Evolutionary conservation across 2,797 vertebrate genomes (phyloP), one percentile per base, ranked within the genome.

Genomic region (Mycteria americana): DNA sequence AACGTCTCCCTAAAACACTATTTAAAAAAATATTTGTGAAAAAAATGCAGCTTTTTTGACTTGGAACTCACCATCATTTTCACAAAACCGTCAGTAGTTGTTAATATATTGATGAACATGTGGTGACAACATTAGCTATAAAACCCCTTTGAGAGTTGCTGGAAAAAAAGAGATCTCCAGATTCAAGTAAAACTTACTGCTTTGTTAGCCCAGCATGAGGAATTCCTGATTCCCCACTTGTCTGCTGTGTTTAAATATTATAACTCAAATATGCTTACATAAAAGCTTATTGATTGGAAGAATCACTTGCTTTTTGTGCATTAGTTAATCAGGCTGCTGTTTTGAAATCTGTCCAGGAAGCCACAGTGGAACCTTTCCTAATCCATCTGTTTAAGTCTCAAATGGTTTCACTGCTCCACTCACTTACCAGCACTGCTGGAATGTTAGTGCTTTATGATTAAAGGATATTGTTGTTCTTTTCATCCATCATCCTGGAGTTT

Each of bases 351-450:
- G 83, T 96, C 95, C 94, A 97, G 95, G 87, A 97, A 96, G 84
- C 97, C 95, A 96, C 96, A 97, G 96, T 92, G 97, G 94, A 96
- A 97, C 84, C 78, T 97, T 97, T 97, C 93, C 87, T 98, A 97
- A 98, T 98, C 96, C 95, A 97, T 97, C 96, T 98, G 92, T 98
- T 97, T 97, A 97, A 96, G 81, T 97, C 94, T 98, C 94, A 96
- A 96, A 94, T 97, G 95, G 96, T 97, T 98, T 98, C 92, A 79
- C 89, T 97, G 95, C 92, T 97, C 95, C 60, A 91, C 95, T 96
- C 77, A 96, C 93, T 95, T 95, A 96, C 91, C 76, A 96, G 94
- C 93, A 96, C 95, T 97, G 93, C 92, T 97, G 78, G 97, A 98
- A 98, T 96, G 87, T 96, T 97, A 97, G 90, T 96, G 91, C 86